phyloP scores from a whole-genome alignment of 2,888 invertebrate species.

The Hypercompe scribonia region DNA sequence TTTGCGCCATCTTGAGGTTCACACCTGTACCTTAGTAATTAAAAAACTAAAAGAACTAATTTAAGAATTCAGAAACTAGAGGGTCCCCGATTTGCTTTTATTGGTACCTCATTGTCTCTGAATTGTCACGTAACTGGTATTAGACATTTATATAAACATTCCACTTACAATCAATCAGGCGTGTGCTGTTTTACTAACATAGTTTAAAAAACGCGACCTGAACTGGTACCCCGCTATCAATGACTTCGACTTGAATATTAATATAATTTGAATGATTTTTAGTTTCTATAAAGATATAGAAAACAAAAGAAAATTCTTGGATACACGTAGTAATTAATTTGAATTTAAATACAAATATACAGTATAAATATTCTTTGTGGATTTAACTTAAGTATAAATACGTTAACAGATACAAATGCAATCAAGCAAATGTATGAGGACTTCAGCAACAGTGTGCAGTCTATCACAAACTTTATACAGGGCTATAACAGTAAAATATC shows the following conservation, averaged over 20 bases:
- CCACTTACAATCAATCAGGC: not conserved
- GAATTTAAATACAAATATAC: not conserved
- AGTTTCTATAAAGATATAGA: no score
- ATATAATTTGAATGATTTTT: no score
- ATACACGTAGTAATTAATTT: no score
- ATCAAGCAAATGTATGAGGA: conserved; percentile 57
- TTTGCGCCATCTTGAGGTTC: no score
- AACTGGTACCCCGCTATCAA: not conserved
- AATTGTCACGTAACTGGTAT: not conserved
- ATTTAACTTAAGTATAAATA: not conserved
- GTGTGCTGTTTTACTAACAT: conserved; percentile 3
- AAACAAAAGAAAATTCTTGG: no score
- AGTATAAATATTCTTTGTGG: not conserved
- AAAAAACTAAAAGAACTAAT: no score
- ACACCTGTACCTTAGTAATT: no score
- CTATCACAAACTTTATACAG: conserved; percentile 71
- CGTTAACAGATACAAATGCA: not conserved
- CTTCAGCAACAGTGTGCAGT: conserved; percentile 59
- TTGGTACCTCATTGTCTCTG: not conserved
- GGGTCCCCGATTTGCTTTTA: not conserved
- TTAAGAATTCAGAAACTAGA: no score
- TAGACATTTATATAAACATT: not conserved
- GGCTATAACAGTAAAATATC: conserved; percentile 69
- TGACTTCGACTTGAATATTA: no score
- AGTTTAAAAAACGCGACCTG: not conserved